Conservation (phyloP, 2,113 vertebrate genomes). For the Campylomormyrus tamandua region DNA sequence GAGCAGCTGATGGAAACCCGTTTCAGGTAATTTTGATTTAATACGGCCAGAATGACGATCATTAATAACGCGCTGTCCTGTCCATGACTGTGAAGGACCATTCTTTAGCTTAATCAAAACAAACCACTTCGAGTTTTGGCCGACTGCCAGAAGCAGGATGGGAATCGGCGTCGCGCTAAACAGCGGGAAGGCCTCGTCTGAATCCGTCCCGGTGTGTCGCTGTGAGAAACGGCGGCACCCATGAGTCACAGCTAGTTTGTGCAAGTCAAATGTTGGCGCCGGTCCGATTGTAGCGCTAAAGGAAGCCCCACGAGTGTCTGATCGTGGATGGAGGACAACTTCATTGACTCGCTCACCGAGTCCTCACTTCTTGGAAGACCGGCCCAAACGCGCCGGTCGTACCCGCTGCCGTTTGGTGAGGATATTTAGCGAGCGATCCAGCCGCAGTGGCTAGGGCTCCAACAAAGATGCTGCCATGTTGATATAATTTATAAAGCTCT, state of each 20-base stretch:
- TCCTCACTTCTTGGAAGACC: neutral
- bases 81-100: constrained; percentile 20
- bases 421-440: neutral
- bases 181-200: constrained; percentile 30
- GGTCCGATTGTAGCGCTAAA: constrained; percentile 30
- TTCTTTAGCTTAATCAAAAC: constrained; percentile 38
- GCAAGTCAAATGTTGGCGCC: constrained; percentile 8
- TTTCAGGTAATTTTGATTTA: neutral
- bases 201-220: constrained; percentile 30
- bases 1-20: neutral
- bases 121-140: constrained; percentile 22
- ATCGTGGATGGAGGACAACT: constrained; percentile 10
- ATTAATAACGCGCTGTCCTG: constrained; percentile 7
- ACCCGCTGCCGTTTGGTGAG: neutral
- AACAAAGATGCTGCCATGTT: neutral
- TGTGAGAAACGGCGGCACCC: neutral
- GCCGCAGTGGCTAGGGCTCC: neutral
- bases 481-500: neutral
- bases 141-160: neutral
- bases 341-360: constrained; percentile 12
- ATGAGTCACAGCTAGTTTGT: constrained; percentile 20
- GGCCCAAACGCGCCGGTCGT: neutral
- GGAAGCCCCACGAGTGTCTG: constrained; percentile 23
- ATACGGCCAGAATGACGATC: neutral
- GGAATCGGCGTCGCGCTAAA: constrained; percentile 9